Evolutionary conservation across 2,888 invertebrate genomes (phyloP), one percentile per base, ranked within the genome.

Genomic region (Pristionchus exspectatus): DNA sequence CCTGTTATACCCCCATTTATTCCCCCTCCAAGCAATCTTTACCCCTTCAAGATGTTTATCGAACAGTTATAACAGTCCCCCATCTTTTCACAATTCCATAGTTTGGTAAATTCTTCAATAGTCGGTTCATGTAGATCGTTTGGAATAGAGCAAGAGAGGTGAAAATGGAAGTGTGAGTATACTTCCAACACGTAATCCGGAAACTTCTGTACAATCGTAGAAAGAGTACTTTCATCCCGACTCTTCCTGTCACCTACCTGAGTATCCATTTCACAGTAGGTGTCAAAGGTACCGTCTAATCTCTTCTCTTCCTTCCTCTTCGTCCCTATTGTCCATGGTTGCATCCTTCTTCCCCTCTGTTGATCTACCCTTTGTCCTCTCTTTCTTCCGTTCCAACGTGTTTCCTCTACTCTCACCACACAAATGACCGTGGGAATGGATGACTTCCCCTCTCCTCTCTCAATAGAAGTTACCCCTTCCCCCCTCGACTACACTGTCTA

Each of bases 351-450:
- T 30, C 24, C 44, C n/a, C 81, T n/a, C 50, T 81, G 81, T 81
- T 81, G 81, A 81, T 81, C 81, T 81, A 50, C 81, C 81, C 50
- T 81, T 81, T 81, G 81, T 81, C 81, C 81, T 24, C 21, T 44
- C 50, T 50, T 38, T 50, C 33, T n/a, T 44, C 50, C 81, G 24
- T 54, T 50, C 81, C 50, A 44, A 50, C 81, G 38, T 50, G n/a
- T 81, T 54, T 81, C 81, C 50, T 44, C 44, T 24, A 30, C 50
- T 81, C 81, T 81, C 54, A n/a, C 24, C 81, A 81, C 81, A 81
- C 81, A 81, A 81, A 81, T 81, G 81, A 81, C 54, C 81, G 81
- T 81, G 81, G 81, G 81, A 81, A 81, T 81, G 81, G 81, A 81
- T 81, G 81, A 81, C 81, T 81, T 50, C 50, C 81, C 44, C 16